Percentiles rank a stretch among this genome's conserved stretches.
Evolutionary conservation across 2,797 vertebrate species (phyloP).

Genomic region (Agapornis canus): DNA sequence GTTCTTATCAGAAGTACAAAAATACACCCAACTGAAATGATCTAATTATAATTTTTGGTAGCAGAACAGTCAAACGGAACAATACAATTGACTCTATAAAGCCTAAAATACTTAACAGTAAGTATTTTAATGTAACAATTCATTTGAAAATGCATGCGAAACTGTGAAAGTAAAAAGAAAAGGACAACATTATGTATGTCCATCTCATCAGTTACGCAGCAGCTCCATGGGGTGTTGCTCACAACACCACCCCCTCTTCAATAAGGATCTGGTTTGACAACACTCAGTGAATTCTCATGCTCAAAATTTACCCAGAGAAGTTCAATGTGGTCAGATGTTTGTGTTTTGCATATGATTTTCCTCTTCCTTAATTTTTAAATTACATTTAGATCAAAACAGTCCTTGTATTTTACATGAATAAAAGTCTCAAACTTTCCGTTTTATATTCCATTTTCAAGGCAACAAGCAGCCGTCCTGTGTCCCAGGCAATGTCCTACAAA

Average conservation of each 20-base stretch:
- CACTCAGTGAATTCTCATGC: not conserved
- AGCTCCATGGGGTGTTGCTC: not conserved
- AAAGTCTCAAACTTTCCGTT: conserved; percentile 2
- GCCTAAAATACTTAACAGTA: not conserved
- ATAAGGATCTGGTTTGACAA: not conserved
- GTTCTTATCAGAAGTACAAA: conserved; percentile 20
- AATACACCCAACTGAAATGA: conserved; percentile 24
- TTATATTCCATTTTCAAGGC: not conserved
- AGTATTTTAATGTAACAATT: not conserved
- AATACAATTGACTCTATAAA: not conserved
- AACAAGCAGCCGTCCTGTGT: not conserved
- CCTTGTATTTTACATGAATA: not conserved
- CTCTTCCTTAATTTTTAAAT: conserved; percentile 13
- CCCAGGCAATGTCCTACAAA: not conserved
- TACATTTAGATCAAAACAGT: conserved; percentile 4
- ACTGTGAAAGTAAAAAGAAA: not conserved
- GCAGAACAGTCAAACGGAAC: not conserved
- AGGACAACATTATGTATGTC: not conserved
- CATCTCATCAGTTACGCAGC: not conserved
- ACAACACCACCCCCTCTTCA: not conserved
- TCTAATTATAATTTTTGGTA: not conserved
- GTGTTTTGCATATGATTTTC: not conserved
- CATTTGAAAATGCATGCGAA: not conserved
- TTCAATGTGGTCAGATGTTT: not conserved
- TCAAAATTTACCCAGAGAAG: not conserved